Evolutionary conservation across 2,888 invertebrate species (phyloP).

Genomic region (Sceliomorpha sp.): DNA sequence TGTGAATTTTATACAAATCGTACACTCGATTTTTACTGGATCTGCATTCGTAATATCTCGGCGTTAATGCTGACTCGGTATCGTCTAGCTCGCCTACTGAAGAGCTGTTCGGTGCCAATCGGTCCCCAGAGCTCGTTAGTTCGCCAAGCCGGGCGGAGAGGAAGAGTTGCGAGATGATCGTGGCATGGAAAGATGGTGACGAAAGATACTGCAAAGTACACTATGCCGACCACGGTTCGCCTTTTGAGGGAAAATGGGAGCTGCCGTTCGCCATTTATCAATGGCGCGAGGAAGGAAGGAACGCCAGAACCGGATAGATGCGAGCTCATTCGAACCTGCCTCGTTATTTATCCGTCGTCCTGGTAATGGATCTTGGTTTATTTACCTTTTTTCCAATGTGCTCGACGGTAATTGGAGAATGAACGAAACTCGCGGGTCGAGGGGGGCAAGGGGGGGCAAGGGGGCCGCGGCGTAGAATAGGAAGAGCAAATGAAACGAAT

Average conservation of each 20-base stretch:
- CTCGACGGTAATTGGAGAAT: slow-evolving; percentile 69
- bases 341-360: slow-evolving; percentile 71
- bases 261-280: slow-evolving; percentile 70
- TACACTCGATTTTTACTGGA: slow-evolving; percentile 35
- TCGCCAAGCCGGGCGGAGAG: slow-evolving; percentile 21
- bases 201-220: slow-evolving; percentile 65
- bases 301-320: slow-evolving; percentile 49
- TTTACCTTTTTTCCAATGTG: slow-evolving; percentile 57
- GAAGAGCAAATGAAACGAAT: slow-evolving; percentile 54
- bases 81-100: slow-evolving; percentile 16
- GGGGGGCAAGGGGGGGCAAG: no score
- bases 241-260: slow-evolving; percentile 61
- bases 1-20: no score
- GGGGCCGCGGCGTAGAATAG: slow-evolving; percentile 29
- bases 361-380: slow-evolving; percentile 68
- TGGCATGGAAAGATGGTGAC: slow-evolving; percentile 63
- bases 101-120: slow-evolving; percentile 39
- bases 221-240: slow-evolving; percentile 62
- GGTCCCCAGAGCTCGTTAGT: slow-evolving; percentile 51
- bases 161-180: slow-evolving; percentile 39
- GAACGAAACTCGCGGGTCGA: slow-evolving; percentile 62
- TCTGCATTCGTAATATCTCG: no score
- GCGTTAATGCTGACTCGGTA: slow-evolving; percentile 48
- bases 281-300: slow-evolving; percentile 57
- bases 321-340: slow-evolving; percentile 68